These are phyloP conservation scores for Dolichotis patagonum DNA, from an alignment of 2,113 vertebrate genomes.

Conservation along the genomic window DNA sequence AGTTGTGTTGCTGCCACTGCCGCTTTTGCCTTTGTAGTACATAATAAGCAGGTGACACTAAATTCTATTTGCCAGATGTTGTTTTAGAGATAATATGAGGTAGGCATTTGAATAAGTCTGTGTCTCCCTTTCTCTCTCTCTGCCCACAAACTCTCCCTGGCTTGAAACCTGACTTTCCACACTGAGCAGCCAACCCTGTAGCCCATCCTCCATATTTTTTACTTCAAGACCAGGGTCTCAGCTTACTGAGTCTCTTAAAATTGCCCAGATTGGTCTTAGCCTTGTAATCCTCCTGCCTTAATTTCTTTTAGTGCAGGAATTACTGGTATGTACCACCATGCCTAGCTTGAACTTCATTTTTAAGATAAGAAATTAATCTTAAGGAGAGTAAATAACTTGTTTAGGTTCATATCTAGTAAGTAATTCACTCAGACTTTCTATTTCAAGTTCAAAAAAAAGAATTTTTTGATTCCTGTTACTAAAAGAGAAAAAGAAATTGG, in stretches of 20 bases:
- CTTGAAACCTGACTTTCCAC: neutral
- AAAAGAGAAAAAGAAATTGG: neutral
- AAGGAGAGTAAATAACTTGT: neutral
- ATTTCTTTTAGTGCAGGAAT: neutral
- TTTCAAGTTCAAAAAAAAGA: conserved; percentile 10
- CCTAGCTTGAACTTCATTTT: neutral
- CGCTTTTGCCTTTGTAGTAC: neutral
- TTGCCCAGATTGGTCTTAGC: neutral
- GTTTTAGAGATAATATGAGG: neutral
- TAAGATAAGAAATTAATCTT: conserved; percentile 16
- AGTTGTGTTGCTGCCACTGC: neutral
- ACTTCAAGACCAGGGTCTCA: neutral
- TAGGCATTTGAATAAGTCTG: neutral
- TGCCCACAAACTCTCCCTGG: neutral
- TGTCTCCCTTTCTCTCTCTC: neutral
- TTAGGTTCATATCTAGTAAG: neutral
- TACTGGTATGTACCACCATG: neutral
- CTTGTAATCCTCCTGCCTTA: neutral
- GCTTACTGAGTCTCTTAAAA: neutral
- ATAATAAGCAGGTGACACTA: neutral
- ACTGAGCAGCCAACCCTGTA: neutral
- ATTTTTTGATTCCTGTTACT: neutral
- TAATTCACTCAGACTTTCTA: neutral
- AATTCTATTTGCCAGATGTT: neutral
- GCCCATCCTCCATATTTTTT: neutral